Evolutionary conservation across 1,140 invertebrate species (phyloP).

Genomic region (Mizuhopecten yessoensis): DNA sequence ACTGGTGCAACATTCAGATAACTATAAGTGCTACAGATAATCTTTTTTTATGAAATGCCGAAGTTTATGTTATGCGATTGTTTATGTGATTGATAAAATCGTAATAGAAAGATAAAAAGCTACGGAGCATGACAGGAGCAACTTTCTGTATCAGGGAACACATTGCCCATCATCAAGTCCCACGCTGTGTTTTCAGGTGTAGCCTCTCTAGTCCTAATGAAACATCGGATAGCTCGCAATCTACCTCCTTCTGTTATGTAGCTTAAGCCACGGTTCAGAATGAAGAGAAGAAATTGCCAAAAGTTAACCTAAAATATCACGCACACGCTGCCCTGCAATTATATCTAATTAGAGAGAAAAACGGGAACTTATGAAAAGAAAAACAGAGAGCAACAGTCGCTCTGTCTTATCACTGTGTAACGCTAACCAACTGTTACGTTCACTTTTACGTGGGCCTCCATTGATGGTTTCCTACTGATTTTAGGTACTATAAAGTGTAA

Average conservation of each 20-base stretch:
- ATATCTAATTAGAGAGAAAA: neutral
- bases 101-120: neutral
- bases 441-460: neutral
- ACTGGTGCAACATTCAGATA: neutral
- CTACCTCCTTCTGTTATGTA: neutral
- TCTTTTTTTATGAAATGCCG: neutral
- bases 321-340: neutral
- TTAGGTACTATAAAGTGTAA: neutral
- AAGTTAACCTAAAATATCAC: neutral
- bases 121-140: neutral
- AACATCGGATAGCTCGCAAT: neutral
- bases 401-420: neutral
- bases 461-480: neutral
- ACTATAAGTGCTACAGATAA: neutral
- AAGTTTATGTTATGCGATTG: conserved; percentile 22
- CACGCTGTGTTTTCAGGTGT: neutral
- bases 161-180: neutral
- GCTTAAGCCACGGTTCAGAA: neutral
- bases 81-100: neutral
- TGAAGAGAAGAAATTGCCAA: neutral
- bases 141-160: neutral
- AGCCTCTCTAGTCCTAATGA: neutral
- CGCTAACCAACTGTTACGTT: neutral
- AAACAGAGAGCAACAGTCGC: neutral
- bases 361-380: neutral